Evolutionary conservation across 2,797 vertebrate species (phyloP), one percentile per base, ranked within the genome.

Genomic region (Sebastolobus alascanus): DNA sequence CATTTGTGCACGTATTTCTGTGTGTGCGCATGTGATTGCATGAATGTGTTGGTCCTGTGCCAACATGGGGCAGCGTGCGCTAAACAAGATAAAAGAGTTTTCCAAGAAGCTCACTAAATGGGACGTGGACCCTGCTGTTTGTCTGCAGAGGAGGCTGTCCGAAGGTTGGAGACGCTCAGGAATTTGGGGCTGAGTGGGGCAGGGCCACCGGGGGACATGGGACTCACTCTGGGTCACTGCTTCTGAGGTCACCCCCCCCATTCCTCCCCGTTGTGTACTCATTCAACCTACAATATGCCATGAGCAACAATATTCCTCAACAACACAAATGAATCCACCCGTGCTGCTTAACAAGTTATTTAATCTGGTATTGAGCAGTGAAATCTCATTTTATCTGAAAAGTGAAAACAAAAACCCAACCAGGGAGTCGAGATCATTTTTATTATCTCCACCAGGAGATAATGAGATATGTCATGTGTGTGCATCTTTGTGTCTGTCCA

Each of bases 171-270:
- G 90, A 94, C 87, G 46, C 73, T 86, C 65, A 89, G 94, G 95
- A 95, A 95, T 95, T 91, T 89, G 85, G 86, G 85, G 64, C 90
- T 80, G 83, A 87, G 87, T 38, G 68, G 84, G 82, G 87, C 59
- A 75, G 80, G 86, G 74, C 83, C 87, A 88, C 88, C 71, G 63
- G 90, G 90, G 84, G 92, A 93, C 91, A 90, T 72, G 85, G 76
- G 87, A 89, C 93, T 94, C 81, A 75, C 90, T 94, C 81, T 90
- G 84, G 90, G 95, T 95, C 95, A 95, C 87, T 95, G 94, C 87
- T 64, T 94, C 85, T 79, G 87, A 92, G 90, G 93, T 95, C 90
- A 86, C 73, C 60, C 60, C 52, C 61, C 22, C 67, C 61, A n/a
- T 50, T 68, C 73, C 37, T 74, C 75, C 68, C 79, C 38, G 79